Evolutionary conservation across 2,113 vertebrate species (phyloP).

Genomic region (Deroptyus accipitrinus): DNA sequence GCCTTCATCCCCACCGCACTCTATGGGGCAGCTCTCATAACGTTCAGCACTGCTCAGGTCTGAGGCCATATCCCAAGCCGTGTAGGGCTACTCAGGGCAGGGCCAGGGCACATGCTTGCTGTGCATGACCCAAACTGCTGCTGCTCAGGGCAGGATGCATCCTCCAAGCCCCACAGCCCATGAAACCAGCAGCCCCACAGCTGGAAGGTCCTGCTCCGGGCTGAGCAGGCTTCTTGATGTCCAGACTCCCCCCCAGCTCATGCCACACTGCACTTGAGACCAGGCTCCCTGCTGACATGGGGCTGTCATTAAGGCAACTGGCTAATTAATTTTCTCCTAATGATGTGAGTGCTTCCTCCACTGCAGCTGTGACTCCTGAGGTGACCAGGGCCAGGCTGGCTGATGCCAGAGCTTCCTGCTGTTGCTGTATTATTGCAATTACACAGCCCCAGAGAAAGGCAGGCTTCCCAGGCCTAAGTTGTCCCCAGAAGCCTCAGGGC

Average conservation of each 20-base stretch:
- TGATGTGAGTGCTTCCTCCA: not conserved
- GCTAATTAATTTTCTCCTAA: slow-evolving; percentile 48
- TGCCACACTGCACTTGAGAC: not conserved
- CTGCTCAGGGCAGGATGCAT: not conserved
- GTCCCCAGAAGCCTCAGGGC: not conserved
- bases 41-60: fast-evolving
- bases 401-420: slow-evolving; percentile 22
- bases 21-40: not conserved
- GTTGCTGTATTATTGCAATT: not conserved
- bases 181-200: not conserved
- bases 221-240: not conserved
- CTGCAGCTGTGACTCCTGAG: slow-evolving; percentile 37
- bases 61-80: not conserved
- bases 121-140: not conserved
- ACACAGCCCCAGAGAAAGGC: not conserved
- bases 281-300: not conserved
- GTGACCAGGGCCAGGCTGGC: not conserved
- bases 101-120: fast-evolving
- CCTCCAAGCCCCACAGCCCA: not conserved
- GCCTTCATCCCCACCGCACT: not conserved
- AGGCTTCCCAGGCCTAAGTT: not conserved
- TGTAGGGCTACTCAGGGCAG: not conserved
- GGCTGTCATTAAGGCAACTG: slow-evolving; percentile 5
- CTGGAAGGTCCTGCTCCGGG: not conserved
- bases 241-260: not conserved